phyloP scores from a whole-genome alignment of 2,888 invertebrate genomes.

The Orchestes rusci region DNA sequence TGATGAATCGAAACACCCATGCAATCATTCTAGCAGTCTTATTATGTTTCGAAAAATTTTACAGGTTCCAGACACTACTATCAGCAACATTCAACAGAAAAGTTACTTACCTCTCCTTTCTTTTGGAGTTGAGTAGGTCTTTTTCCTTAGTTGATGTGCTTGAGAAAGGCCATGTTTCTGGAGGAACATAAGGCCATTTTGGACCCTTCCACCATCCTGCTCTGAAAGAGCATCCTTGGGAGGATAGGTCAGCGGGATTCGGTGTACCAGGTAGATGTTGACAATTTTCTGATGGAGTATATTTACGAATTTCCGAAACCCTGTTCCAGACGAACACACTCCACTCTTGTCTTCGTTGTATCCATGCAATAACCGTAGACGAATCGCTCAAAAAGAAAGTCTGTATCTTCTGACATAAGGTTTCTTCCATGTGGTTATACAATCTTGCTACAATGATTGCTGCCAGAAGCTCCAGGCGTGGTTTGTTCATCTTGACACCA shows the following conservation, averaged over 20 bases:
- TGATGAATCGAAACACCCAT: conserved; percentile 27
- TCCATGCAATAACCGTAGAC: too few relatives aligned
- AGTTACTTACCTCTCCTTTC: too few relatives aligned
- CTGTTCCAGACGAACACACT: too few relatives aligned
- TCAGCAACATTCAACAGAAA: too few relatives aligned
- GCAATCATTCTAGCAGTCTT: too few relatives aligned
- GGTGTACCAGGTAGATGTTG: conserved; percentile 30
- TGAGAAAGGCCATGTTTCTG: conserved; percentile 3
- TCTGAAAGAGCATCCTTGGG: conserved; percentile 31
- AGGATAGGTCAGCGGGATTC: conserved; percentile 35
- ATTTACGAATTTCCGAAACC: conserved; percentile 30
- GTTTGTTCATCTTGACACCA: too few relatives aligned
- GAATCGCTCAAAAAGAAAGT: conserved; percentile 31
- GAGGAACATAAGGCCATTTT: conserved; percentile 27
- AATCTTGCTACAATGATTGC: too few relatives aligned
- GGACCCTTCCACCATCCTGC: conserved; percentile 37
- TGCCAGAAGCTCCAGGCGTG: too few relatives aligned
- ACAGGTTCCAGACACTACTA: conserved; percentile 14
- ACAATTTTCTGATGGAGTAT: conserved; percentile 27
- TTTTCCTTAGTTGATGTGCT: conserved; percentile 3
- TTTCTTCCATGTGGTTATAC: too few relatives aligned
- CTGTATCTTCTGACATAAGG: conserved; percentile 5
- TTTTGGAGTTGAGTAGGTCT: too few relatives aligned
- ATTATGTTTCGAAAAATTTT: conserved; percentile 24
- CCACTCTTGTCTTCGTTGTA: too few relatives aligned